Evolutionary conservation across 2,888 invertebrate genomes (phyloP).

Genomic region (Protophormia terraenovae): DNA sequence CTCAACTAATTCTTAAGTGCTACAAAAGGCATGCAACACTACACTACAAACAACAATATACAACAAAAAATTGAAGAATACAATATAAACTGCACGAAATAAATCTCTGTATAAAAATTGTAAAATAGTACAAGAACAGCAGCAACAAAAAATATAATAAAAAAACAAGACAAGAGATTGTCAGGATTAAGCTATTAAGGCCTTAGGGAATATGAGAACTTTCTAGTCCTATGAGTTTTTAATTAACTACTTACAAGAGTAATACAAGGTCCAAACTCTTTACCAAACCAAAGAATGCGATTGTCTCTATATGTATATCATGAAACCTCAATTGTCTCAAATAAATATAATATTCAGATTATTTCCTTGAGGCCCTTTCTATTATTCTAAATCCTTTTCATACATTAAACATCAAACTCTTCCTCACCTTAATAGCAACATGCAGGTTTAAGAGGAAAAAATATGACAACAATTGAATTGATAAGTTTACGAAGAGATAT

Average conservation of each 20-base stretch:
- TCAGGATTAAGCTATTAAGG: background rate
- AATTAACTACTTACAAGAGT: no score
- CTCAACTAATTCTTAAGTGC: conserved; percentile 58
- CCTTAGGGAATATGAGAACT: no score
- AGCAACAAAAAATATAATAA: background rate
- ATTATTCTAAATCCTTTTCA: background rate
- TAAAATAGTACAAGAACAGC: background rate
- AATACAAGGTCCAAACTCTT: no score
- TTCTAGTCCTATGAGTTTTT: no score
- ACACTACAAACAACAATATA: background rate
- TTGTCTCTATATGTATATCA: no score
- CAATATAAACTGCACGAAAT: background rate
- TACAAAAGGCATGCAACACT: conserved; percentile 50
- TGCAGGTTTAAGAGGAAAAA: background rate
- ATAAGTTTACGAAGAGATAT: conserved; percentile 64
- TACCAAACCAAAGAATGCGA: no score
- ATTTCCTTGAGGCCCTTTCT: background rate
- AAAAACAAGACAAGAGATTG: background rate
- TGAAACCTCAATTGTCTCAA: no score
- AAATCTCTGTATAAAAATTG: background rate
- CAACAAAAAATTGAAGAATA: background rate
- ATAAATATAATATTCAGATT: no score
- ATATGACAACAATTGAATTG: conserved; percentile 63
- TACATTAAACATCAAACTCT: background rate
- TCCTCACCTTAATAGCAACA: background rate